phyloP scores from a whole-genome alignment of 2,797 vertebrate genomes.

The Sphaeramia orbicularis region DNA sequence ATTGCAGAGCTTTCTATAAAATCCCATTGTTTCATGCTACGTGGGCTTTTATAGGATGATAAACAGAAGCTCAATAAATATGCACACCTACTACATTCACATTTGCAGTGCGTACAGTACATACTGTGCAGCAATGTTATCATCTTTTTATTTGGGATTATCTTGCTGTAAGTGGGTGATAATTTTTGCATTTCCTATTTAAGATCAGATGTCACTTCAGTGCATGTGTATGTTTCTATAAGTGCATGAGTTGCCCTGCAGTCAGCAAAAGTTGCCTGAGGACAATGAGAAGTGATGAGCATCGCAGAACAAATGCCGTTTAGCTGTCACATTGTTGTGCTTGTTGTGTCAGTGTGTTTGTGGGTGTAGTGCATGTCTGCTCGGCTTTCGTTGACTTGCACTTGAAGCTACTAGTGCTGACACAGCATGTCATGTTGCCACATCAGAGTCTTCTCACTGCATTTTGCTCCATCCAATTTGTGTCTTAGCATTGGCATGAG shows the following conservation, averaged over 20 bases:
- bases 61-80: not conserved
- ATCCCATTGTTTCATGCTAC: not conserved
- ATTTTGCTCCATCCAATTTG: conserved; percentile 14
- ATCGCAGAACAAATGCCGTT: conserved; percentile 52
- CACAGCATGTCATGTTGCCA: conserved; percentile 49
- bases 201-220: conserved; percentile 30
- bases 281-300: conserved; percentile 67
- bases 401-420: conserved; percentile 54
- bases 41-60: conserved; percentile 4
- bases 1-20: conserved; percentile 4
- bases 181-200: conserved; percentile 26
- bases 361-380: conserved; percentile 30
- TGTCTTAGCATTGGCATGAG: not conserved
- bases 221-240: conserved; percentile 10
- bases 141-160: conserved; percentile 3
- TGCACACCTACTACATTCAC: not conserved
- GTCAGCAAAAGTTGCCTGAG: conserved; percentile 64
- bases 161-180: conserved; percentile 25
- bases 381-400: conserved; percentile 34
- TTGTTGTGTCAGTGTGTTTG: conserved; percentile 38
- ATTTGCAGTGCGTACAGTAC: not conserved
- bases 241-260: conserved; percentile 34
- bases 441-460: conserved; percentile 32
- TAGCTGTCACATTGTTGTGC: conserved; percentile 49
- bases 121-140: not conserved